Evolutionary conservation across 2,797 vertebrate genomes (phyloP), one percentile per base, ranked within the genome.

Genomic region (Melanotaenia pygmaea): DNA sequence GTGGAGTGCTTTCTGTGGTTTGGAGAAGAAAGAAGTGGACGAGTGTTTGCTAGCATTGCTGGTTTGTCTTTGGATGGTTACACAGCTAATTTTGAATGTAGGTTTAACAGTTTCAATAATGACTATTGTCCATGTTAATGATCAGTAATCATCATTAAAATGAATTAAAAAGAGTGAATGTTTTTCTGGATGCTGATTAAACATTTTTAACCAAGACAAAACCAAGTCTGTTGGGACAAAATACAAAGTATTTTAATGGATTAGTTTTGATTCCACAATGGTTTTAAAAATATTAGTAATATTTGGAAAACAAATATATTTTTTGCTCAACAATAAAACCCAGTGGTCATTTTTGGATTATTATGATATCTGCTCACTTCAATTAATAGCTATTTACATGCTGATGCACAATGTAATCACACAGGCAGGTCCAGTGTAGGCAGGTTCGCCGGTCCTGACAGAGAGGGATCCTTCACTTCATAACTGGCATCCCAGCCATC

Each of bases 11-110:
- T 51, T 4, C 1, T 20, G 3, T 5, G 47, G 57, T 40, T 5
- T 76, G 12, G 37, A 71, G 20, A 64, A 22, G 14, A 16, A 37
- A 71, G 20, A 64, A 30, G 12, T 43, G 28, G n/a, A 56, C 0
- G 37, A 69, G 20, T 53, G 47, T 59, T 64, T n/a, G 28, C 4
- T 6, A 11, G 61, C 34, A 26, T 59, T 59, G 26, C 3, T 71
- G 20, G 47, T 26, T 70, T 37, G 22, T 45, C n/a, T 53, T 59
- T 2, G 11, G 35, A 12, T 22, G 9, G 4, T 24, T 24, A 14
- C 38, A 14, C 11, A 40, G 38, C 38, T 12, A 12, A 11, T 40
- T 14, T 30, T 30, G 28, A 30, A 30, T 30, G 28, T 30, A 30
- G 12, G 10, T 14, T 7, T 35, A 12, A 40, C 38, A 40, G 3